Base-by-base conservation (phyloP, 2,113 vertebrate species). In the Brachionichthys hirsutus region DNA sequence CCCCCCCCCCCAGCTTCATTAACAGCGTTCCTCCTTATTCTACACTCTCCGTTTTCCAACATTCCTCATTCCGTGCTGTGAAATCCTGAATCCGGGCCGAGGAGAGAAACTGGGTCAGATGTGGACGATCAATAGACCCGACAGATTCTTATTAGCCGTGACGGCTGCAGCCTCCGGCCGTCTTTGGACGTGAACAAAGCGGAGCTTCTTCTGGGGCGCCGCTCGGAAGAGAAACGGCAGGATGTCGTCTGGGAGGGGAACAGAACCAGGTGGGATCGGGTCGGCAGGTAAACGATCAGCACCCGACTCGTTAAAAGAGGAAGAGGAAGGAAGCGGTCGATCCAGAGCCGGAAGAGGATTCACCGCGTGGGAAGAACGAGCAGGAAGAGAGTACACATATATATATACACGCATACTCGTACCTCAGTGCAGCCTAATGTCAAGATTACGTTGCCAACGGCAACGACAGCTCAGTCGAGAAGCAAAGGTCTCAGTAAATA, bases 401-500 rank as follows among this genome's bases (percentile, higher is more conserved):
- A 35, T 35, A 35, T 35, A 35, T 35, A 35, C 34, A n/a, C n/a
- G n/a, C n/a, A n/a, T n/a, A n/a, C n/a, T n/a, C n/a, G n/a, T n/a
- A n/a, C n/a, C n/a, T n/a, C n/a, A n/a, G n/a, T n/a, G n/a, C n/a
- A n/a, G n/a, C n/a, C 24, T 30, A 30, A 30, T 30, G 24, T 30
- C 24, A 30, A 30, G 24, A 30, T 41, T 22, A 50, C 50, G 35
- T 62, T 22, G 24, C 24, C 24, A 47, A 70, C 35, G 22, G 50
- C 57, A 14, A 41, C 41, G 34, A 51, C 20, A 53, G 47, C 24
- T 50, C 7, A 53, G 56, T 41, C 19, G 12, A 10, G 12, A 67
- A 59, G 46, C 56, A 77, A 77, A 73, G 58, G 75, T 73, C 71
- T 81, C 41, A 5, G 72, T 83, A 82, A 83, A 85, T 85, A 80